Base-by-base conservation (phyloP, 2,888 invertebrate genomes). In the Drosophila crucigera region DNA sequence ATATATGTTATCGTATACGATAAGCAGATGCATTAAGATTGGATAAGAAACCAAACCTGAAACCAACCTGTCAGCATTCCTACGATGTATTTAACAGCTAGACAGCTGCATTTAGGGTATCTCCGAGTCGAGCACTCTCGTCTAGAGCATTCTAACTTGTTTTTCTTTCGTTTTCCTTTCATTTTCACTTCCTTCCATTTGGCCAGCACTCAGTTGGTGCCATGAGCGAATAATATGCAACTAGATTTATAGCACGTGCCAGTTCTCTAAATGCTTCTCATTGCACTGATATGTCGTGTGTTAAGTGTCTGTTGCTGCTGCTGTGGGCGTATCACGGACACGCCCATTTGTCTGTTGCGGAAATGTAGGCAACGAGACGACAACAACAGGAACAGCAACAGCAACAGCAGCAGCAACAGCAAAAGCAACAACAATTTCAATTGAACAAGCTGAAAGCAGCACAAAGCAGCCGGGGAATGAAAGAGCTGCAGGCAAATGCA, bases 261-360 rank as follows among this genome's bases (percentile, higher is more conserved):
- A 60, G 56, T 66, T 60, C 30, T 71, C 60, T 59, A 64, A 60
- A 50, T 53, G 59, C 61, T 76, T 55, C 35, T 56, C 43, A n/a
- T 47, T 16, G 49, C 43, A 11, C 37, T 28, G 35, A 35, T 37
- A n/a, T 0, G 55, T 4, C 25, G 37, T 55, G n/a, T 54, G 55
- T 62, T 66, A 54, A 41, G 58, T 67, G 66, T 67, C 75, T 54
- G 63, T 75, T 68, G 62, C 66, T 25, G 11, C 10, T 28, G 35
- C 33, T 39, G 7, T 54, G 30, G 52, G 80, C 58, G 70, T 79
- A 60, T 9, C 55, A n/a, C 30, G 35, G 78, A 71, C 81, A 77
- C 79, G 78, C 82, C 80, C 71, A 68, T 61, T 73, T 80, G 89
- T 87, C 89, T 89, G 83, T 63, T 49, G 41, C 89, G 89, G 85